Evolutionary conservation across 2,797 vertebrate species (phyloP), one percentile per base, ranked within the genome.

Genomic region (Ceryle rudis): DNA sequence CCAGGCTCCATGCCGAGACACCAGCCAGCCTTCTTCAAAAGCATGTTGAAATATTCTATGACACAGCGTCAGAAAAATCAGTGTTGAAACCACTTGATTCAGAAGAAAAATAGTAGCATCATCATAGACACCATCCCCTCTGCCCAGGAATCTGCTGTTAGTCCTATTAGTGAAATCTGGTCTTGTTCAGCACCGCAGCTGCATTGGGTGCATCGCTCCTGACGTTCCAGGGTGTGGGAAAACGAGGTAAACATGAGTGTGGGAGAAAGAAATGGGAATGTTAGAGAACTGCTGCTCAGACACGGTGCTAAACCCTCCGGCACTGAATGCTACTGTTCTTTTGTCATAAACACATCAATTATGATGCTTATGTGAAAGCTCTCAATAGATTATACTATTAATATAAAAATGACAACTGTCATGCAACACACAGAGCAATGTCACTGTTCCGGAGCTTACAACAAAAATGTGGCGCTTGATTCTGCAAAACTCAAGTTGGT

Each of bases 371-470:
- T 46, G 79, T 39, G 92, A 82, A 66, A 94, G 52, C 51, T 61
- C 86, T 84, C 66, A 5, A 51, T 20, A 52, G 72, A 78, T 91
- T 41, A 62, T 10, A 7, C 72, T 54, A 47, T 70, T 70, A 72
- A 72, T 89, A 74, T 21, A 64, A 80, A 42, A 88, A 79, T 93
- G 94, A 69, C 95, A 97, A 89, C 85, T 93, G 74, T 37, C 95
- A 49, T 0, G 11, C 71, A 75, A 77, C 93, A 85, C 69, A n/a
- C 2, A 9, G 35, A 33, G 88, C 61, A 78, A 29, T 28, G 69
- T 6, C 90, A 80, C 52, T 5, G 4, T 52, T 73, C 29, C 4
- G 2, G 57, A 90, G 82, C 35, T 41, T 25, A 23, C 49, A 65
- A 54, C 64, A 58, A 44, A 85, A 86, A 75, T 1, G 5, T 0